Base-by-base conservation (phyloP, 2,797 vertebrate genomes). In the Tachyglossus aculeatus region DNA sequence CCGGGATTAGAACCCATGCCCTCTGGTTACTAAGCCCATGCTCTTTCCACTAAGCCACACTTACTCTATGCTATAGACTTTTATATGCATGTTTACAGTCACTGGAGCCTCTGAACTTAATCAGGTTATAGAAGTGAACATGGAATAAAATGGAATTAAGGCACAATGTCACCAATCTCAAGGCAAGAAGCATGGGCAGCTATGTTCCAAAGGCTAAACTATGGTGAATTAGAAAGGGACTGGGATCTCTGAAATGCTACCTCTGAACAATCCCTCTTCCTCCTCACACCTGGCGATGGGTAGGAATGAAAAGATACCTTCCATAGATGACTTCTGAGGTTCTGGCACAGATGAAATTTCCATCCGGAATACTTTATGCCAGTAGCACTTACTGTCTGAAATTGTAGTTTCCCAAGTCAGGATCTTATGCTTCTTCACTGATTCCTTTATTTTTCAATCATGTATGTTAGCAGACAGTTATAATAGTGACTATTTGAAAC, bases 41-140 rank as follows among this genome's bases (percentile, higher is more conserved):
- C n/a, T n/a, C n/a, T n/a, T n/a, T n/a, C n/a, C n/a, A n/a, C n/a
- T n/a, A n/a, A n/a, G n/a, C n/a, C n/a, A n/a, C 24, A 45, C 27
- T 45, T 71, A 51, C 59, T 39, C 70, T 67, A 13, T 33, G 64
- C 59, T 57, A 53, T 1, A 38, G n/a, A 53, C 47, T 77, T 74
- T 64, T 74, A n/a, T n/a, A n/a, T n/a, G n/a, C n/a, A n/a, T n/a
- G n/a, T 75, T 77, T 81, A 68, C 66, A 47, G 58, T n/a, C 31
- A 34, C 50, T 47, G 44, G 50, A 67, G 52, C 71, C 40, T 66
- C 63, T 45, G 32, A 74, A 72, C 69, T 67, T 68, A 71, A 80
- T 80, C 44, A 73, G 56, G 43, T 62, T 34, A 80, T 5, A 71
- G 12, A n/a, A 75, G 48, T 68, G 52, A 68, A 77, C 39, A 39